phyloP scores from a whole-genome alignment of 1,140 invertebrate species.

The Phthorimaea operculella region DNA sequence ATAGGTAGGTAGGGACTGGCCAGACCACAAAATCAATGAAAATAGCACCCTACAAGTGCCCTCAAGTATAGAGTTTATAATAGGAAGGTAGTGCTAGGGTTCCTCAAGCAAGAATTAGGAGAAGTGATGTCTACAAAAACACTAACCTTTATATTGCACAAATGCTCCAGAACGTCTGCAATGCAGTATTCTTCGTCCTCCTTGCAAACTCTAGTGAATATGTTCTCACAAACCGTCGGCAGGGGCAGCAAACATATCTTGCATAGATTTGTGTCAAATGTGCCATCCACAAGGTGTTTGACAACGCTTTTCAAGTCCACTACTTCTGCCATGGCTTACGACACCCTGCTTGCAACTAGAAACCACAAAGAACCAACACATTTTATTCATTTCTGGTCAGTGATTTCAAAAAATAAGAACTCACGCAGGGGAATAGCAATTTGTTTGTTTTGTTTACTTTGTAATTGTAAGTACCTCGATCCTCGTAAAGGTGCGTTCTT shows the following conservation, averaged over 20 bases:
- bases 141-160: conserved; percentile 44
- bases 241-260: conserved; percentile 41
- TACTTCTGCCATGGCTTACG: conserved; percentile 29
- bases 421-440: too few relatives aligned
- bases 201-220: conserved; percentile 42
- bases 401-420: neutral
- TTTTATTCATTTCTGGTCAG: too few relatives aligned
- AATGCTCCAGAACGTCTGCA: conserved; percentile 36
- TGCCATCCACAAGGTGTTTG: conserved; percentile 47
- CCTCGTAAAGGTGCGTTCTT: conserved; percentile 38
- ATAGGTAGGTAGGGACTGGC: too few relatives aligned
- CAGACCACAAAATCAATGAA: too few relatives aligned
- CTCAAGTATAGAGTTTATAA: too few relatives aligned
- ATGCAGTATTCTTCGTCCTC: conserved; percentile 43
- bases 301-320: conserved; percentile 39
- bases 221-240: conserved; percentile 32
- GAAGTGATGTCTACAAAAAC: too few relatives aligned
- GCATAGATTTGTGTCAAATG: conserved; percentile 41
- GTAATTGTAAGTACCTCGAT: conserved; percentile 23
- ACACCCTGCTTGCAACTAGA: conserved; percentile 10
- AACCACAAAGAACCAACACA: conserved; percentile 1
- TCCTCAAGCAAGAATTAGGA: too few relatives aligned
- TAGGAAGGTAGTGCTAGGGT: too few relatives aligned
- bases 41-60: too few relatives aligned
- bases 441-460: too few relatives aligned